Base-by-base conservation (phyloP, 2,797 vertebrate species). In the Acestrorhynchus altus region DNA sequence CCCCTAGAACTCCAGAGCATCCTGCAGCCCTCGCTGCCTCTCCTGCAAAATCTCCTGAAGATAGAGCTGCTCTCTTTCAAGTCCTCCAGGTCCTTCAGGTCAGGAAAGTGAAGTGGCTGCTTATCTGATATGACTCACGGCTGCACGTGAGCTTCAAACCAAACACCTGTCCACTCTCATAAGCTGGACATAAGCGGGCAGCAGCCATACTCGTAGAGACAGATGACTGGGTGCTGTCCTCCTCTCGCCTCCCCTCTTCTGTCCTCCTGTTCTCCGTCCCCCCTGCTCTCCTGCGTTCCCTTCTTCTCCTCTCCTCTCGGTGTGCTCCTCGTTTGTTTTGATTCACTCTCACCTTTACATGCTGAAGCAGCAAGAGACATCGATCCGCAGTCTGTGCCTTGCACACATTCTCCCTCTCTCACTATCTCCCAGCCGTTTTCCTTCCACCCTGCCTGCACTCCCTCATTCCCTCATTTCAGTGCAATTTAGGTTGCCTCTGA, bases 361-460 rank as follows among this genome's bases (percentile, higher is more conserved):
- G 87, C 81, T 88, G 83, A 87, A 79, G 76, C 88, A 89, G 86
- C 87, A 86, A 89, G 85, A 86, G 89, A 74, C 79, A 85, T 84
- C 52, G 76, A 80, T 86, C 88, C 74, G 82, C 81, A 83, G 80
- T 81, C 89, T 90, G 87, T 90, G 87, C 79, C 84, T 87, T 88
- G 85, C 78, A 18, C 81, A 83, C 72, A 86, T 83, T 83, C 75
- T 52, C 82, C 83, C 72, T 88, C 81, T 85, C 82, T 57, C 82
- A 69, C 44, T 46, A 44, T 79, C 71, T 35, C 76, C 82, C 80
- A 26, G 70, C 57, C 73, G 59, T 49, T 70, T 44, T 56, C 39
- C 24, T 67, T 74, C 85, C 81, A 86, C 69, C 67, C 84, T 80
- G 24, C 24, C 54, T 28, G n/a, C 51, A 20, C 8, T 83, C 83